These are phyloP conservation scores for Oasisia sp. DNA, from an alignment of 2,888 invertebrate species.

Conservation along the genomic window DNA sequence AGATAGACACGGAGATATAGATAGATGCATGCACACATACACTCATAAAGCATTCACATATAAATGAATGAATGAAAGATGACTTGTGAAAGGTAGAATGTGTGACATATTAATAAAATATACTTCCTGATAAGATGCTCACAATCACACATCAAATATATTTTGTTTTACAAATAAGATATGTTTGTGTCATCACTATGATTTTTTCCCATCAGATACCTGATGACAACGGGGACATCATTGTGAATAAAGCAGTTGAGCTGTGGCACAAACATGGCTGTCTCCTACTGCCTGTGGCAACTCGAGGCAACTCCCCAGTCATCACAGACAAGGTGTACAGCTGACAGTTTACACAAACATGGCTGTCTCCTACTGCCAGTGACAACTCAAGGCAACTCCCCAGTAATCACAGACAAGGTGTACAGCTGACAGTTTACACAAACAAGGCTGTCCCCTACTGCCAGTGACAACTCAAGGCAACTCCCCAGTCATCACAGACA, in stretches of 20 bases:
- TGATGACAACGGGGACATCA: slow-evolving; percentile 82
- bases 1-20: too few species aligned
- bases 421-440: background rate
- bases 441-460: background rate
- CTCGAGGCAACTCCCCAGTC: background rate
- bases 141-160: background rate
- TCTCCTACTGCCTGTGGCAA: slow-evolving; percentile 43
- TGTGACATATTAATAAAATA: too few species aligned
- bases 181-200: background rate
- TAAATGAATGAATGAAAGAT: background rate
- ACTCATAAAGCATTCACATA: background rate
- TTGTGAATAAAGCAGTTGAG: slow-evolving; percentile 87
- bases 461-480: too few species aligned
- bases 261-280: slow-evolving; percentile 86
- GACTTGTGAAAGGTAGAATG: background rate
- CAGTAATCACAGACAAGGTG: background rate
- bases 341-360: background rate
- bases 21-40: too few species aligned
- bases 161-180: slow-evolving; percentile 7
- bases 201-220: slow-evolving; percentile 64
- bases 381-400: too few species aligned
- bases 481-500: too few species aligned
- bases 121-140: background rate
- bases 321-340: slow-evolving; percentile 6
- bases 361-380: too few species aligned